phyloP scores from a whole-genome alignment of 2,888 invertebrate species.

The Pollenia amentaria region DNA sequence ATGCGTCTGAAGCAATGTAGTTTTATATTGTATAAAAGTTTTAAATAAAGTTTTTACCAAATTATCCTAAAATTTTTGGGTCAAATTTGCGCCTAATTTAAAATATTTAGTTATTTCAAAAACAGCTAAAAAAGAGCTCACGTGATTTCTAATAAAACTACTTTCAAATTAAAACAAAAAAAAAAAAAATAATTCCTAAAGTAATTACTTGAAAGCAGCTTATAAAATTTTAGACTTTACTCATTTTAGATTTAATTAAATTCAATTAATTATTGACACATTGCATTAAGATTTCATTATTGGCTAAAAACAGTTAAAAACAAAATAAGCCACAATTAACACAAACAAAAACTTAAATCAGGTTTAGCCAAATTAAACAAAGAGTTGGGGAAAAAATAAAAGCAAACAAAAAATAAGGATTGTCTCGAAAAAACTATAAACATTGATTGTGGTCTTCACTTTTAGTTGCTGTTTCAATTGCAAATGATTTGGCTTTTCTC shows the following conservation, averaged over 20 bases:
- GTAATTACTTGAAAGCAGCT: neutral
- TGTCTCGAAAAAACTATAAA: slow-evolving; percentile 57
- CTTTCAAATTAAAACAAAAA: neutral
- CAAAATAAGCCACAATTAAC: slow-evolving; percentile 33
- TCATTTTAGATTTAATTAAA: slow-evolving; percentile 80
- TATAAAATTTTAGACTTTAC: slow-evolving; percentile 17
- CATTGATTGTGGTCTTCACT: slow-evolving; percentile 65
- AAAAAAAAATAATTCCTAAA: neutral
- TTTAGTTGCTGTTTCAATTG: slow-evolving; percentile 42
- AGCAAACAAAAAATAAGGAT: slow-evolving; percentile 37
- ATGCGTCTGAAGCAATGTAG: too few relatives aligned
- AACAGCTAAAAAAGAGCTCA: too few relatives aligned
- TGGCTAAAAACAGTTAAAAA: slow-evolving; percentile 59
- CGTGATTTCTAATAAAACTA: neutral
- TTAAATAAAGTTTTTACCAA: too few relatives aligned
- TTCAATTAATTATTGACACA: slow-evolving; percentile 84
- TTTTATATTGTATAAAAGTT: too few relatives aligned
- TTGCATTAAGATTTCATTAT: slow-evolving; percentile 79
- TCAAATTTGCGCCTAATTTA: too few relatives aligned
- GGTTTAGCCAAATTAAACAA: neutral
- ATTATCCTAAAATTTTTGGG: too few relatives aligned
- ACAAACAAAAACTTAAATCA: neutral
- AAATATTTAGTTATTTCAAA: too few relatives aligned
- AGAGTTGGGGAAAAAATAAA: slow-evolving; percentile 4
- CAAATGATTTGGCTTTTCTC: slow-evolving; percentile 46